Evolutionary conservation across 2,888 invertebrate genomes (phyloP).

Genomic region (Leucania comma): DNA sequence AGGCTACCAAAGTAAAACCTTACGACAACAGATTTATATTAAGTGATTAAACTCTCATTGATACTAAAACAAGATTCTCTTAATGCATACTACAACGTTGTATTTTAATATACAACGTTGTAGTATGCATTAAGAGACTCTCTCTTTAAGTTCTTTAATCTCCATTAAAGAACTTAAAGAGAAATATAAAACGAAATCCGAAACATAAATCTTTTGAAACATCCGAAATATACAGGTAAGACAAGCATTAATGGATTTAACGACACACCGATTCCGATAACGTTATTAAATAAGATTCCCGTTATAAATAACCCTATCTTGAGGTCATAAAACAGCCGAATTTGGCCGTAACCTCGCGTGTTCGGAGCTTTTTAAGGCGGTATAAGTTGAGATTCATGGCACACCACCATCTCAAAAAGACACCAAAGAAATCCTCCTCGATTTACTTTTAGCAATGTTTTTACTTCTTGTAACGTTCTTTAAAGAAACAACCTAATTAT

Average conservation of each 20-base stretch:
- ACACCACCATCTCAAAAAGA: conserved; percentile 60
- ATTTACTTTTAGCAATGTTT: conserved; percentile 47
- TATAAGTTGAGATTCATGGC: conserved; percentile 67
- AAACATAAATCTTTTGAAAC: conserved; percentile 70
- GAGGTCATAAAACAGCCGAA: conserved; percentile 82
- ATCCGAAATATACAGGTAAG: conserved; percentile 74
- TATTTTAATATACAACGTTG: no score
- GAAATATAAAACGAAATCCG: conserved; percentile 64
- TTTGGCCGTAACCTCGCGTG: conserved; percentile 74
- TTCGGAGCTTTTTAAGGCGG: conserved; percentile 65
- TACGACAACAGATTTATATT: not conserved
- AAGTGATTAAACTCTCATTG: conserved; percentile 12
- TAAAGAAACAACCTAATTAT: conserved; percentile 5
- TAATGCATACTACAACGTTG: conserved; percentile 17
- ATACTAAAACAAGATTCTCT: conserved; percentile 35
- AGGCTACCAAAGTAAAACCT: no score
- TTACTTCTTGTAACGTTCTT: conserved; percentile 34
- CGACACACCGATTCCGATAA: conserved; percentile 81
- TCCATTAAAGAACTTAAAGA: conserved; percentile 60
- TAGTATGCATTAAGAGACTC: no score
- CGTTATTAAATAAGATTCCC: conserved; percentile 83
- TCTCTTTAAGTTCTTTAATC: no score
- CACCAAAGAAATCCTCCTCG: conserved; percentile 52
- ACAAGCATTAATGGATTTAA: conserved; percentile 82
- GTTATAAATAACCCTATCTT: conserved; percentile 83